phyloP scores from a whole-genome alignment of 2,797 vertebrate genomes.

The Novumbra hubbsi region DNA sequence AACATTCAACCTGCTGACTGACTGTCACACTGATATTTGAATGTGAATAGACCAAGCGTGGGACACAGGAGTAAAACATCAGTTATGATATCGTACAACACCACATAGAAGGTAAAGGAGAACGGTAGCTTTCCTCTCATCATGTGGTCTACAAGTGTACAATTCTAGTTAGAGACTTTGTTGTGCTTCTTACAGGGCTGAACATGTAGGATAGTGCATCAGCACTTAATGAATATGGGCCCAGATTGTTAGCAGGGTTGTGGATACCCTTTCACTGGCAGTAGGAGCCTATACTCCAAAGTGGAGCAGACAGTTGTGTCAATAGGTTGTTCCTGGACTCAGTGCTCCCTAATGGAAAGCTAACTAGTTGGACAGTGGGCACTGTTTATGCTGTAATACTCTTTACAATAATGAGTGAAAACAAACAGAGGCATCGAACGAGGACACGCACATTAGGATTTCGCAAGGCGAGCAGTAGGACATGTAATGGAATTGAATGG shows the following conservation, averaged over 20 bases:
- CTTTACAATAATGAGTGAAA: not conserved
- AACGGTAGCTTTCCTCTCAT: not conserved
- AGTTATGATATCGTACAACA: too few relatives aligned
- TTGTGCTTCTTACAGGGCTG: too few relatives aligned
- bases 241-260: not conserved
- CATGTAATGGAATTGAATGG: conserved; percentile 62
- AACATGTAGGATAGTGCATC: not conserved
- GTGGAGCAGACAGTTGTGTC: not conserved
- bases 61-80: too few relatives aligned
- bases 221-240: not conserved
- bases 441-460: not conserved
- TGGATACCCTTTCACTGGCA: not conserved
- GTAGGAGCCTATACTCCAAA: not conserved
- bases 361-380: not conserved
- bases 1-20: not conserved
- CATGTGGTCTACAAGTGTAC: not conserved
- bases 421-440: too few relatives aligned
- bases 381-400: not conserved
- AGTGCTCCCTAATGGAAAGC: not conserved
- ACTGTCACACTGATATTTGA: not conserved
- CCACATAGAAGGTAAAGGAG: too few relatives aligned
- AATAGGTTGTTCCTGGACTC: not conserved
- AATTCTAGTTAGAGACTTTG: too few relatives aligned
- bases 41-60: too few relatives aligned
- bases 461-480: conserved; percentile 31